Conservation (phyloP, 1,140 invertebrate genomes). For the Formica selysi region DNA sequence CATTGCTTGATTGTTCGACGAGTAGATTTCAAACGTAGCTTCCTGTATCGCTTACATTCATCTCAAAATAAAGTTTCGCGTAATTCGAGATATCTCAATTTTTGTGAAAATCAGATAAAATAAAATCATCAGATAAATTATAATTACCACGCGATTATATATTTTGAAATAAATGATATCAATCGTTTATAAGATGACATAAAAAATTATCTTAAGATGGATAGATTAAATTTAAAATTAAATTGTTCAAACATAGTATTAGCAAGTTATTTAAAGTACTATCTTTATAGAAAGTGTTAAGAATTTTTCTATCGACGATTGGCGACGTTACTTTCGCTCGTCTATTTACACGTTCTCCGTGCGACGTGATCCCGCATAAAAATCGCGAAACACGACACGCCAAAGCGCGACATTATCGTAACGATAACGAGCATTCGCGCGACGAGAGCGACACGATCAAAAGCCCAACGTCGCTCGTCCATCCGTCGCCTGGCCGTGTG, state of each 20-base stretch:
- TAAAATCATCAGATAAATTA: no score
- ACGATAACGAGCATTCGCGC: conserved; percentile 55
- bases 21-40: conserved; percentile 31
- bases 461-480: conserved; percentile 42
- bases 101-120: background rate
- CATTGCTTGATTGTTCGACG: conserved; percentile 47
- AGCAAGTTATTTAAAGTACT: background rate
- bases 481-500: conserved; percentile 40
- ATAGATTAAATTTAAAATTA: background rate
- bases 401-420: conserved; percentile 47
- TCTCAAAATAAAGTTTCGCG: conserved; percentile 1
- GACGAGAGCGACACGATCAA: conserved; percentile 46
- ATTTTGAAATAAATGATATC: background rate
- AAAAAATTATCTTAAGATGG: background rate
- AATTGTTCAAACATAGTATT: background rate
- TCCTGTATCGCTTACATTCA: conserved; percentile 26
- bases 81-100: background rate
- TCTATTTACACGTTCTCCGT: background rate
- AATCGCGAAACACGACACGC: conserved; percentile 9
- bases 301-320: conserved; percentile 10
- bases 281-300: background rate
- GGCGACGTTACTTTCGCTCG: background rate
- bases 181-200: background rate
- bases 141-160: no score
- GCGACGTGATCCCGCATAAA: background rate